phyloP scores from a whole-genome alignment of 2,797 vertebrate genomes.

The Gymnoscopelus braueri region DNA sequence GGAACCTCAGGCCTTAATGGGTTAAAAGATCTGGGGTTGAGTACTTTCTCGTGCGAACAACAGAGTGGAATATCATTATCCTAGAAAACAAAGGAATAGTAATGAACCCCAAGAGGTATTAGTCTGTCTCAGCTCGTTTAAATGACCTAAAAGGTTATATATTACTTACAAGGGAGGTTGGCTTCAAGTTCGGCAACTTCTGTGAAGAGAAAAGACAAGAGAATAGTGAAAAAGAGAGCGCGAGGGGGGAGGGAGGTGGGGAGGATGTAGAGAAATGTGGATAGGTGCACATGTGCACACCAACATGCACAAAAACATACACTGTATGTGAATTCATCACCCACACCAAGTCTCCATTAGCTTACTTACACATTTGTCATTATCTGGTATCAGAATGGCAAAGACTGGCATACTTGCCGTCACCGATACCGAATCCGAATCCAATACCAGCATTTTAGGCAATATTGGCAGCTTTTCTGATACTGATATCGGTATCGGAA shows the following conservation, averaged over 20 bases:
- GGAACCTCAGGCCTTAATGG: no score
- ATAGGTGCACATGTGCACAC: background rate
- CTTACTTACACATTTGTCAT: background rate
- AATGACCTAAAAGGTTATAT: constrained; percentile 12
- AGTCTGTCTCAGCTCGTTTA: background rate
- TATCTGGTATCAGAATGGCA: no score
- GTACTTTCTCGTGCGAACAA: background rate
- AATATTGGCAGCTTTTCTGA: no score
- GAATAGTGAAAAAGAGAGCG: constrained; percentile 7
- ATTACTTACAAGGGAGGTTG: constrained; percentile 94
- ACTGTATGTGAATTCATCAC: background rate
- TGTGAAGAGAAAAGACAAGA: constrained; percentile 71
- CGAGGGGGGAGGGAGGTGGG: background rate
- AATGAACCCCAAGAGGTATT: background rate
- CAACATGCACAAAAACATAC: background rate
- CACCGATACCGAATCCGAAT: no score
- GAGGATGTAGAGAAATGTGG: background rate
- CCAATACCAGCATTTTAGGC: no score
- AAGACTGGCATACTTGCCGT: no score
- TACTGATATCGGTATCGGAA: no score
- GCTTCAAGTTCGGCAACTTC: constrained; percentile 97
- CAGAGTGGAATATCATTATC: background rate
- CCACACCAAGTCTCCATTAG: no score
- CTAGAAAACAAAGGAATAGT: background rate
- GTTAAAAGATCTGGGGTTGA: background rate